These are phyloP conservation scores for Pyrrhia umbra DNA, from an alignment of 2,888 invertebrate genomes.

Conservation along the genomic window DNA sequence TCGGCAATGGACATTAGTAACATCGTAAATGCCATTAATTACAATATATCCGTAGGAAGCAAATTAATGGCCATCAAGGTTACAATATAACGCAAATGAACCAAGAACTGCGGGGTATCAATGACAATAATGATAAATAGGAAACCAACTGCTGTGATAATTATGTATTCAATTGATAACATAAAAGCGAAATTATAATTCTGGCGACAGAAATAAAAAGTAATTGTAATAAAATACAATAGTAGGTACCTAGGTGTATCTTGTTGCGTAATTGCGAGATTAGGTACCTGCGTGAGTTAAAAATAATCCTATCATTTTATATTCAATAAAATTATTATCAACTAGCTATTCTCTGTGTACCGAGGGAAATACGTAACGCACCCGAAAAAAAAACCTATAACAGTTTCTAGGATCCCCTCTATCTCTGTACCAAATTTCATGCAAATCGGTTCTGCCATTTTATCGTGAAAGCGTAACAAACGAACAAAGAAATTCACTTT, in stretches of 20 bases:
- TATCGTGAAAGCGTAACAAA: too few species aligned
- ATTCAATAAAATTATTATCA: too few species aligned
- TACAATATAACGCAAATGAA: slow-evolving; percentile 12
- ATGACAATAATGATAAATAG: slow-evolving; percentile 27
- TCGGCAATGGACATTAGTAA: background rate
- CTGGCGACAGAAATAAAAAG: background rate
- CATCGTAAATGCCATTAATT: slow-evolving; percentile 14
- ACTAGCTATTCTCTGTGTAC: too few species aligned
- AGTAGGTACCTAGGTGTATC: too few species aligned
- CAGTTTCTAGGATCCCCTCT: too few species aligned
- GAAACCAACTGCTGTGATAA: slow-evolving; percentile 10
- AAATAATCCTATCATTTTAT: background rate
- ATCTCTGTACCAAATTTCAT: too few species aligned
- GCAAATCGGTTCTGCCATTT: too few species aligned
- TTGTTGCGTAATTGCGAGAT: too few species aligned
- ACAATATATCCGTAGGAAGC: slow-evolving; percentile 26
- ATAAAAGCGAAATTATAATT: background rate
- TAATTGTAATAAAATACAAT: too few species aligned
- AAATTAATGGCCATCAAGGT: slow-evolving; percentile 26
- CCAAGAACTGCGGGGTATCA: slow-evolving; percentile 24
- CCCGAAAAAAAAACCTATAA: too few species aligned
- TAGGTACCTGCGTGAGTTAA: background rate
- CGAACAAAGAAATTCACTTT: too few species aligned
- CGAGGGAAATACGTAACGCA: too few species aligned
- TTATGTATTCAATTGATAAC: background rate